Evolutionary conservation across 2,888 invertebrate species (phyloP).

Genomic region (Epistrophe grossulariae): DNA sequence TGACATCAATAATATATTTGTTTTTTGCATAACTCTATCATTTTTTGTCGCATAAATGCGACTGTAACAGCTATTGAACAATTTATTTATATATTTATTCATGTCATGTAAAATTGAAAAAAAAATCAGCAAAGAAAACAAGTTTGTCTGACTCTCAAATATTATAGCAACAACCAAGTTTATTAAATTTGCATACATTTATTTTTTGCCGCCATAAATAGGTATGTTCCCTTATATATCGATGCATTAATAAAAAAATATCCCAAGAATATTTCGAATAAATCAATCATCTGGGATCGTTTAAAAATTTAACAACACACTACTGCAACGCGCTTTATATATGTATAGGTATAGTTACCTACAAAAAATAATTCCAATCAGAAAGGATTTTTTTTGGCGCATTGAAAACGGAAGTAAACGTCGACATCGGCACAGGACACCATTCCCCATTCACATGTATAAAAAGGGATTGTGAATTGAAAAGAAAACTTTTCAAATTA

Average conservation of each 20-base stretch:
- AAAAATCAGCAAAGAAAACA: background rate
- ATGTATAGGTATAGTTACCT: background rate
- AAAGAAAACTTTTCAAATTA: slow-evolving; percentile 73
- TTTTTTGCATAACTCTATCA: too few relatives aligned
- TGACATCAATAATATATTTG: too few relatives aligned
- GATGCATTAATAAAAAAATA: background rate
- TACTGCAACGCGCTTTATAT: slow-evolving; percentile 8
- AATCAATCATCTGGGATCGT: slow-evolving; percentile 61
- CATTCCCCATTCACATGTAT: slow-evolving; percentile 31
- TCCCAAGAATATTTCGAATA: slow-evolving; percentile 18
- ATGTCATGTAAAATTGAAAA: background rate
- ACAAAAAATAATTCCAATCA: slow-evolving; percentile 49
- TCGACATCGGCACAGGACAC: slow-evolving; percentile 24
- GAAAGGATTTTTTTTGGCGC: slow-evolving; percentile 26
- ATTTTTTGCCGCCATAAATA: background rate
- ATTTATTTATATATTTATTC: too few relatives aligned
- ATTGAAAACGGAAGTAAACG: slow-evolving; percentile 50
- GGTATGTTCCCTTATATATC: background rate
- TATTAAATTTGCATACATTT: background rate
- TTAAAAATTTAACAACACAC: slow-evolving; percentile 44
- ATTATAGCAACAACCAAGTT: background rate
- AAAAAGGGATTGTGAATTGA: slow-evolving; percentile 62
- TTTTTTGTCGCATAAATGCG: too few relatives aligned
- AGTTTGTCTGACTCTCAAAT: background rate
- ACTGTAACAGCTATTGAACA: too few relatives aligned